Evolutionary conservation across 2,797 vertebrate species (phyloP), one percentile per base, ranked within the genome.

Genomic region (Mormyrus hasselquistii): DNA sequence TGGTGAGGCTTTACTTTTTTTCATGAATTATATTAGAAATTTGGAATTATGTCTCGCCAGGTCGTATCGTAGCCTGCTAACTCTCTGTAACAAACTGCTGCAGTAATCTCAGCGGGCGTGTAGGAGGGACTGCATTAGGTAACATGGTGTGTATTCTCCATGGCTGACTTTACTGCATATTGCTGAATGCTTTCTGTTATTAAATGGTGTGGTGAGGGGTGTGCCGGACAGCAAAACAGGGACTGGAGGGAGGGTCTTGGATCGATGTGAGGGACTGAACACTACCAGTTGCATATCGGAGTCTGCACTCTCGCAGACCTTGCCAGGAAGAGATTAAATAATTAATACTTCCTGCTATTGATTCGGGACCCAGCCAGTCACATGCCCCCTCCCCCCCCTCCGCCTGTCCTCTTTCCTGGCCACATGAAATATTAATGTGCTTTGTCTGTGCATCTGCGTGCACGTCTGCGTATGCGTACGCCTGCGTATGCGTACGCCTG

Each of bases 341-440:
- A 89, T 89, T 69, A 19, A 89, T 89, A 25, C 47, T n/a, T 59
- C 53, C 59, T 41, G 3, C 44, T 57, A 86, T 86, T 52, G 88
- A 86, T 86, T 69, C 47, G 29, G 69, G 52, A 79, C 50, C 4
- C n/a, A 65, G 55, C 79, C 59, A 25, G 19, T 50, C 44, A 19
- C 87, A 62, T 73, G 4, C 62, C 59, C 59, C 38, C 53, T 29
- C 38, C 12, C 55, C 29, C 53, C 9, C 41, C 29, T 6, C 10
- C 5, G 12, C 5, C 49, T 53, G 41, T 47, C 87, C 59, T 25
- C 29, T 50, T 88, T 53, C 47, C 87, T 79, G 76, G 25, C 34
- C 19, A 12, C 29, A 52, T 86, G 50, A 89, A 86, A 86, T 89
- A 86, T 89, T 87, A 25, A 89, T 49, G 52, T 12, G 25, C 59